A percentile compares a stretch with the other conserved stretches of the same genome.
phyloP scores from a whole-genome alignment of 2,797 vertebrate genomes.

The Sebastes diploproa region DNA sequence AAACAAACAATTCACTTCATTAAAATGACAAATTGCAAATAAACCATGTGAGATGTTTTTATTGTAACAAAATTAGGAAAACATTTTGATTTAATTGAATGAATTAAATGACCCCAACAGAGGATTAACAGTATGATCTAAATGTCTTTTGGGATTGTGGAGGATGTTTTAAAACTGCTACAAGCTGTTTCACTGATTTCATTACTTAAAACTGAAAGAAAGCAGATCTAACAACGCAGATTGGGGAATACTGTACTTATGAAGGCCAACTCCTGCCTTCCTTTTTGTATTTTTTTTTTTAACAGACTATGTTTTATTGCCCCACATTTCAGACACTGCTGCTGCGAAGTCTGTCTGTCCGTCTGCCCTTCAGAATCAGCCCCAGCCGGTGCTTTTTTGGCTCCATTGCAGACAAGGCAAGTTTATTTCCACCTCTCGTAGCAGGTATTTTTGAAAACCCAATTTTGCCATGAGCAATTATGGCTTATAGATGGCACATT shows the following conservation, averaged over 20 bases:
- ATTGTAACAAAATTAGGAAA: neutral
- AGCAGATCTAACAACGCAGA: neutral
- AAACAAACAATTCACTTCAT: neutral
- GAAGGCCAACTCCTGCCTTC: neutral
- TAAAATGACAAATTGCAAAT: neutral
- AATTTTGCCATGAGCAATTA: neutral
- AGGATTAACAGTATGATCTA: neutral
- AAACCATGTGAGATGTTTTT: neutral
- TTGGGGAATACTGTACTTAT: neutral
- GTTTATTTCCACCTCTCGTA: neutral
- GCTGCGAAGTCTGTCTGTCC: neutral
- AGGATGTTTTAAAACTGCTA: neutral
- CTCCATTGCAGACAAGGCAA: neutral
- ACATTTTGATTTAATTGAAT: no score
- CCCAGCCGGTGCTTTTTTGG: neutral
- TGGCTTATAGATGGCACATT: conserved; percentile 6
- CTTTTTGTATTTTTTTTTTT: neutral
- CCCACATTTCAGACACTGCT: neutral
- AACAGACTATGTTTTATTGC: neutral
- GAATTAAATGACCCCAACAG: neutral
- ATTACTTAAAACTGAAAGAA: neutral
- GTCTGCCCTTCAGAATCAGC: neutral
- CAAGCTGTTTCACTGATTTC: neutral
- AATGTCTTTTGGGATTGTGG: neutral
- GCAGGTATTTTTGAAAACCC: neutral